Conservation (phyloP, 2,888 invertebrate species). For the Drosophila antonietae region DNA sequence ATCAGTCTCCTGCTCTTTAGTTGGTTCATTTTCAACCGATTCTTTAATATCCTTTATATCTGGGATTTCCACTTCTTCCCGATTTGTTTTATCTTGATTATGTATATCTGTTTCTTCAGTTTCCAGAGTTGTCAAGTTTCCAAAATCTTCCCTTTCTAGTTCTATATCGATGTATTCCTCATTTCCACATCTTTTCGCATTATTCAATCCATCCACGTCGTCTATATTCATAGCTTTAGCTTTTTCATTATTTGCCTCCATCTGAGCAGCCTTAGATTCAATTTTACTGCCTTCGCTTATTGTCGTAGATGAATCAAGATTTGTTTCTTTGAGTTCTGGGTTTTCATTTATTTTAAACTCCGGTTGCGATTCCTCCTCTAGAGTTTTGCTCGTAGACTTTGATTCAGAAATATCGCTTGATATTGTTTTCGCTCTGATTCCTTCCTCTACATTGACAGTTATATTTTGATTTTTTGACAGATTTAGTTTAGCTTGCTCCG, state of each 20-base stretch:
- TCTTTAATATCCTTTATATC: background rate
- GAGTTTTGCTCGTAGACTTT: background rate
- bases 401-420: too few relatives aligned
- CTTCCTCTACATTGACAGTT: background rate
- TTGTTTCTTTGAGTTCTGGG: background rate
- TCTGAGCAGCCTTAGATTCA: background rate
- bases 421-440: too few relatives aligned
- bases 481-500: background rate
- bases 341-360: background rate
- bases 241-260: background rate
- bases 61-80: background rate
- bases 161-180: too few relatives aligned
- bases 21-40: background rate
- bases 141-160: background rate
- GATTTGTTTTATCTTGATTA: background rate
- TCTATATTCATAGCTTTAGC: background rate
- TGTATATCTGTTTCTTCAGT: background rate
- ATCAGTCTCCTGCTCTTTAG: background rate
- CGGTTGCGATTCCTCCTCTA: background rate
- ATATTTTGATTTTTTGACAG: background rate
- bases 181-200: background rate
- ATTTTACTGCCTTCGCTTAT: background rate
- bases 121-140: too few relatives aligned
- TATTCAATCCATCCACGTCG: background rate
- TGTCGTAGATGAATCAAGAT: background rate